Base-by-base conservation (phyloP, 2,797 vertebrate genomes). In the Halcyon leucocephala region DNA sequence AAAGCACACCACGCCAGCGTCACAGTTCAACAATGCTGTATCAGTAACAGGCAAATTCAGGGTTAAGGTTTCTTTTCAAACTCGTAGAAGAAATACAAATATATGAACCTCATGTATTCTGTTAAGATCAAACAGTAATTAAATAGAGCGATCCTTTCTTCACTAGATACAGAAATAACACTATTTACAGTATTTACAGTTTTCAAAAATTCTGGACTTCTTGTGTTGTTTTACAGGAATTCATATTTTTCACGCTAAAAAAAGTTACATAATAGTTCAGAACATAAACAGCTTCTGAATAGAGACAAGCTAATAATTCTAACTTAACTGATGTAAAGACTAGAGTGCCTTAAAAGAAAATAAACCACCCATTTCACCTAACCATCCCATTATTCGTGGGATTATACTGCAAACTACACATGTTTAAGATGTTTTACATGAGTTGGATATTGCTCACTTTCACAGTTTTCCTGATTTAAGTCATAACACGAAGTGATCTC, bases 151-250 rank as follows among this genome's bases (percentile, higher is more conserved):
- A 82, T 57, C 57, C 71, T 90, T 92, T 73, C 78, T 76, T 86
- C 69, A 80, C 90, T 80, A 90, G 82, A 77, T 86, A 96, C 82
- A 96, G 93, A 91, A 92, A 82, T 88, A 88, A 86, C 77, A 84
- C 58, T 14, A 95, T 95, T 90, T 95, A 95, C 90, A 89, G 10
- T 88, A 95, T 95, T 94, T 93, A 95, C 84, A 95, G 52, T 24
- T 82, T 60, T 85, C 49, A 87, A 92, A 90, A 86, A 64, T 67
- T 84, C 61, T 67, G 14, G 60, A 73, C 52, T 79, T 88, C 77
- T 65, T 73, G 66, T 35, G 84, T 51, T 73, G 51, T 71, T 90
- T 80, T 82, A 55, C 76, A 90, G 81, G 74, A 94, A 84, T 70
- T 88, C 7, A 39, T 72, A 78, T 67, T 90, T 44, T 54, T 94